Percentiles rank a stretch among this genome's conserved stretches.
phyloP scores from a whole-genome alignment of 2,797 vertebrate species.

The Poecilia gillii region DNA sequence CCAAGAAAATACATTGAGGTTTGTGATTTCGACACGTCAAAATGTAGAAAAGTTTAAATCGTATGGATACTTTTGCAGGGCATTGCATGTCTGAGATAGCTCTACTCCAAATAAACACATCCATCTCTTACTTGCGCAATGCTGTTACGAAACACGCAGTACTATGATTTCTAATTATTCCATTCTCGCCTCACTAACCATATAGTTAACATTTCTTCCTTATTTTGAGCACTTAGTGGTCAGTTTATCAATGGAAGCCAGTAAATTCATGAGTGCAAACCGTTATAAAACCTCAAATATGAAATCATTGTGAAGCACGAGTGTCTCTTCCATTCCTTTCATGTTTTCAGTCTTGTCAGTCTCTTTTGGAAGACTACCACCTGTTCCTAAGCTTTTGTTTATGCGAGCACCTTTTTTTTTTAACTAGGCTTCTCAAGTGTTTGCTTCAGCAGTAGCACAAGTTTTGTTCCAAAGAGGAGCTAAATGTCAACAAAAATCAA shows the following conservation, averaged over 20 bases:
- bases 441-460: background rate
- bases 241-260: background rate
- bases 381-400: background rate
- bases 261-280: background rate
- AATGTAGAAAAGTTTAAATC: background rate
- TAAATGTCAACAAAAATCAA: slow-evolving; percentile 42
- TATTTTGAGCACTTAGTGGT: background rate
- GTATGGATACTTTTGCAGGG: background rate
- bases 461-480: slow-evolving; percentile 18
- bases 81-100: background rate
- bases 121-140: background rate
- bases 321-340: slow-evolving; percentile 67
- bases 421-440: background rate
- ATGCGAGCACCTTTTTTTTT: background rate
- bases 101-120: background rate
- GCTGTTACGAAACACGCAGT: background rate
- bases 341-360: slow-evolving; percentile 3
- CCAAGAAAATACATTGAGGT: background rate
- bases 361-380: background rate
- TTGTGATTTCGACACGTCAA: background rate
- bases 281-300: background rate
- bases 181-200: background rate
- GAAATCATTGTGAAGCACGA: slow-evolving; percentile 44
- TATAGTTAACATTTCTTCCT: background rate
- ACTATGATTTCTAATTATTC: background rate